Conservation (phyloP, 1,140 invertebrate species). For the Artemia franciscana region DNA sequence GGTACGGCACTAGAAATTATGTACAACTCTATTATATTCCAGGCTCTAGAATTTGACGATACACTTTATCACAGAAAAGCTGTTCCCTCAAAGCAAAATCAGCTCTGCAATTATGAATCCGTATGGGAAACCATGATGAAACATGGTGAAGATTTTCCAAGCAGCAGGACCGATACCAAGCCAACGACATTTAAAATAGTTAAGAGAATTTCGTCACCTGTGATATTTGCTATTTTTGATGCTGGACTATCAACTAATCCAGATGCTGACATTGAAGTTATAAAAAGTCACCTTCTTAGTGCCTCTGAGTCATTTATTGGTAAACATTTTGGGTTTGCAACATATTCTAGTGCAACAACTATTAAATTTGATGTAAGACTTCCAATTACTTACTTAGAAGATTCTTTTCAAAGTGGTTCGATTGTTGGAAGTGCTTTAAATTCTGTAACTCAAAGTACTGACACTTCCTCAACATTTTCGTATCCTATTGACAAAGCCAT, state of each 20-base stretch:
- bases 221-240: background rate
- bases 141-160: background rate
- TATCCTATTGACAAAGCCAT: background rate
- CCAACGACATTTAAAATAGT: background rate
- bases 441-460: background rate
- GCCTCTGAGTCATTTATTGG: background rate
- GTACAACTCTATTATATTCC: background rate
- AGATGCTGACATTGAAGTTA: background rate
- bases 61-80: slow-evolving; percentile 12
- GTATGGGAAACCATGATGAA: slow-evolving; percentile 14
- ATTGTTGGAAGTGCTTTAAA: no score
- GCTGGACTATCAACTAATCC: background rate
- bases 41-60: slow-evolving; percentile 12
- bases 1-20: no score
- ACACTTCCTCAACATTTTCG: background rate
- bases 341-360: background rate
- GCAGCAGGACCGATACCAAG: background rate
- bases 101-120: slow-evolving; percentile 13
- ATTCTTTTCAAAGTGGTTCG: background rate
- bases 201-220: background rate
- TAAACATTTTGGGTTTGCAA: background rate
- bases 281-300: background rate
- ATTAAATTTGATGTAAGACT: background rate
- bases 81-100: slow-evolving; percentile 15
- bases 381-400: background rate